A percentile compares a stretch with the other conserved stretches of the same genome.
Evolutionary conservation across 2,888 invertebrate species (phyloP).

Genomic region (Lasioglossum morio): DNA sequence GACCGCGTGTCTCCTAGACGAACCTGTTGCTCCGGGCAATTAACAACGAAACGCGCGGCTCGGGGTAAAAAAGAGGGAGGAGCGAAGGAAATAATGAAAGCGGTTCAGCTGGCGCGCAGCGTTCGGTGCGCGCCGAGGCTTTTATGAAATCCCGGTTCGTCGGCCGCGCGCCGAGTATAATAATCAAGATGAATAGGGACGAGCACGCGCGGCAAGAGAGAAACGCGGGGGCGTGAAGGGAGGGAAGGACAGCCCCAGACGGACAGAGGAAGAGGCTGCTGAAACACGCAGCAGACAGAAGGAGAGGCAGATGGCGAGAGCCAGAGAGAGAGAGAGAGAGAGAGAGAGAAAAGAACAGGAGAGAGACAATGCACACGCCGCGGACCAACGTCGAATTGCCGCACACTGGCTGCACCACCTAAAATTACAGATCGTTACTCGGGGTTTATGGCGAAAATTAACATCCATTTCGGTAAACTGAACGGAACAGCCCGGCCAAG

Average conservation of each 20-base stretch:
- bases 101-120: constrained; percentile 38
- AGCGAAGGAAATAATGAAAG: constrained; percentile 52
- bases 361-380: background rate
- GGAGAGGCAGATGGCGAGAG: background rate
- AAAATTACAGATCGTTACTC: constrained; percentile 59
- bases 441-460: constrained; percentile 56
- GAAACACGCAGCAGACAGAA: background rate
- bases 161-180: constrained; percentile 32
- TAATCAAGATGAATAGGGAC: constrained; percentile 58
- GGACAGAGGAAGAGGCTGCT: constrained; percentile 7
- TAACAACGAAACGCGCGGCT: constrained; percentile 57
- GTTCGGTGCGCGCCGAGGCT: constrained; percentile 54
- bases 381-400: constrained; percentile 27
- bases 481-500: constrained; percentile 45
- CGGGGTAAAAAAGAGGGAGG: constrained; percentile 18
- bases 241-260: background rate
- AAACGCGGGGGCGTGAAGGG: background rate
- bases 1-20: constrained; percentile 51
- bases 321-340: background rate
- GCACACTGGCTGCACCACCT: constrained; percentile 32
- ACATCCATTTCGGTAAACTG: constrained; percentile 58
- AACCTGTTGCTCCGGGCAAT: constrained; percentile 72
- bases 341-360: background rate
- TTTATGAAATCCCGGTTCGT: constrained; percentile 57
- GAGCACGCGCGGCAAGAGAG: constrained; percentile 33